Conservation (phyloP, 2,113 vertebrate genomes). For the Lutjanus erythropterus region DNA sequence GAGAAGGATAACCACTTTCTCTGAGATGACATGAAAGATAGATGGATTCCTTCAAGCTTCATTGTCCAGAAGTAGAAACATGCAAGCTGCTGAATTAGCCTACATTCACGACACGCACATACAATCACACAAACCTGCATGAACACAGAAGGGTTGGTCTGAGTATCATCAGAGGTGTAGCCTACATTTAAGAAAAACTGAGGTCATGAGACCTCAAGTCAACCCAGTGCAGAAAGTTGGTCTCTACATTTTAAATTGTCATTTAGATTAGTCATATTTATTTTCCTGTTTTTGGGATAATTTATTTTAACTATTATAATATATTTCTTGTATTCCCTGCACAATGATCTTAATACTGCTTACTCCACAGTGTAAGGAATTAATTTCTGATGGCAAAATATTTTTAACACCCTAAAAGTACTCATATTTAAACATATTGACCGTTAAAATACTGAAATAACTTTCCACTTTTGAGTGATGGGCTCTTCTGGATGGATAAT, state of each 20-base stretch:
- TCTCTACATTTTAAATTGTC: background rate
- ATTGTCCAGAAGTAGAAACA: constrained; percentile 68
- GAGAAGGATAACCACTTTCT: constrained; percentile 2
- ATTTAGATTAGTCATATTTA: background rate
- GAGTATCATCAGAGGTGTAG: background rate
- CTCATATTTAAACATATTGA: background rate
- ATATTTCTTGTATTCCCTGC: no score
- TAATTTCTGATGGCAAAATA: background rate
- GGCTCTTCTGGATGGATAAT: no score
- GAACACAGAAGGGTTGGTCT: constrained; percentile 41
- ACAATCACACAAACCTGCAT: constrained; percentile 29
- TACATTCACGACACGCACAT: constrained; percentile 60
- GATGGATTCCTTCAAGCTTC: constrained; percentile 68
- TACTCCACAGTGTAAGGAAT: background rate
- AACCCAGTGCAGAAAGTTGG: background rate
- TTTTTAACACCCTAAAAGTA: background rate
- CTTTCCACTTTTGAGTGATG: no score
- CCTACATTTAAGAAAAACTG: background rate
- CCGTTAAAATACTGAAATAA: background rate
- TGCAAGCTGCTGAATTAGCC: constrained; percentile 54
- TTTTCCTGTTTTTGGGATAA: no score
- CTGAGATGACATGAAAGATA: constrained; percentile 67
- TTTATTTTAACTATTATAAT: no score
- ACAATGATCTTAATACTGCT: background rate
- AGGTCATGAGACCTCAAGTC: constrained; percentile 24